Conservation (phyloP, 2,113 vertebrate species). For the Nannobrachium achirus region DNA sequence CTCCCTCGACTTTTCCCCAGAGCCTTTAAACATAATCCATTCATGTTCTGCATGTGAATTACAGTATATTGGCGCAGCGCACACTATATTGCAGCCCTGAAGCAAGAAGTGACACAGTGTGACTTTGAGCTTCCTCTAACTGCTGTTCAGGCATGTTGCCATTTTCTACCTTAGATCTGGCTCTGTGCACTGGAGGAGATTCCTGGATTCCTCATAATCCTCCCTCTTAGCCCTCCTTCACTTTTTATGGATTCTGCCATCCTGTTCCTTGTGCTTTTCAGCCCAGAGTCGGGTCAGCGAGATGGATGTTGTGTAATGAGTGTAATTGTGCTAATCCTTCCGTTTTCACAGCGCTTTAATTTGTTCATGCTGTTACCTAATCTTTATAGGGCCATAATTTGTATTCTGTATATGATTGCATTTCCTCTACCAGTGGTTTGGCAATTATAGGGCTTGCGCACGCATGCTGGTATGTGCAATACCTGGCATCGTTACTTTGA, state of each 20-base stretch:
- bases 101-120: slow-evolving; percentile 46
- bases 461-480: slow-evolving; percentile 45
- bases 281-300: slow-evolving; percentile 58
- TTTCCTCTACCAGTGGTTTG: slow-evolving; percentile 67
- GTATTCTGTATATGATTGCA: slow-evolving; percentile 69
- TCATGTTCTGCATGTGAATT: slow-evolving; percentile 56
- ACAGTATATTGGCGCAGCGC: slow-evolving; percentile 2
- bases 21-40: slow-evolving; percentile 34
- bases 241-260: slow-evolving; percentile 63
- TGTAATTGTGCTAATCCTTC: slow-evolving; percentile 73
- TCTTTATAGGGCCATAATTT: slow-evolving; percentile 74
- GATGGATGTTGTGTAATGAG: slow-evolving; percentile 71
- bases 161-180: slow-evolving; percentile 61
- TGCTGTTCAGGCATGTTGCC: slow-evolving; percentile 78
- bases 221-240: slow-evolving; percentile 30
- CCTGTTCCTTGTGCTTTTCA: slow-evolving; percentile 58
- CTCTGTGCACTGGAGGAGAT: slow-evolving; percentile 70
- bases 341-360: slow-evolving; percentile 70
- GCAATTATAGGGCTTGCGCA: slow-evolving; percentile 61
- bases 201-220: slow-evolving; percentile 73
- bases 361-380: slow-evolving; percentile 75
- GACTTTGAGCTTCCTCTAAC: slow-evolving; percentile 45
- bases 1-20: slow-evolving; percentile 55
- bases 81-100: slow-evolving; percentile 62
- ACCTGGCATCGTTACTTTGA: slow-evolving; percentile 45